Evolutionary conservation across 2,113 vertebrate genomes (phyloP).

Genomic region (Eulemur rufifrons): DNA sequence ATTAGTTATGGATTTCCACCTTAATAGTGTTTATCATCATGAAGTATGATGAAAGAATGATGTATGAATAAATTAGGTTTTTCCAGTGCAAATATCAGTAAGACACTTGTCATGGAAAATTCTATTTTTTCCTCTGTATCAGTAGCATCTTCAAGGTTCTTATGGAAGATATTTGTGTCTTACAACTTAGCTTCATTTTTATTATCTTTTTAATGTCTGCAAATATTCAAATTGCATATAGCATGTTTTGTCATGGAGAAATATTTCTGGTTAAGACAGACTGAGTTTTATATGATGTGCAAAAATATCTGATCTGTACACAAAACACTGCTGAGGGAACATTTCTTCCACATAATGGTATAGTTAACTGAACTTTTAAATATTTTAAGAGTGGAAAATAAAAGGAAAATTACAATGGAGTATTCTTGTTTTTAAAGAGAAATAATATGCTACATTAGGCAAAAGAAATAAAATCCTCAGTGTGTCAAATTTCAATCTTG

Average conservation of each 20-base stretch:
- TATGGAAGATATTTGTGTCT: background rate
- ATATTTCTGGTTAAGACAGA: background rate
- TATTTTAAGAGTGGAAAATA: constrained; percentile 31
- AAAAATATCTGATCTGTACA: constrained; percentile 26
- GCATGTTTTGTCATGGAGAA: background rate
- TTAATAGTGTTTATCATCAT: background rate
- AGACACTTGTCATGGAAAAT: background rate
- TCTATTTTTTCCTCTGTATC: background rate
- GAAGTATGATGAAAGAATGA: background rate
- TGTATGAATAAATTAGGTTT: background rate
- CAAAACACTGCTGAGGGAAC: background rate
- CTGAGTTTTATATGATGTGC: background rate
- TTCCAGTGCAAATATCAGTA: background rate
- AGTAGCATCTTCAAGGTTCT: background rate
- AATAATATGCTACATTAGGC: constrained; percentile 45
- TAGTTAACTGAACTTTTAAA: constrained; percentile 50
- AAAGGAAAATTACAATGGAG: constrained; percentile 31
- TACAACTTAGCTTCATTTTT: background rate
- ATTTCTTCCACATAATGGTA: background rate
- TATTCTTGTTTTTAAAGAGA: background rate
- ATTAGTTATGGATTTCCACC: background rate
- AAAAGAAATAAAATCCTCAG: constrained; percentile 34
- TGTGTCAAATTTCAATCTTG: constrained; percentile 26
- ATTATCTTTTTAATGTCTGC: constrained; percentile 17
- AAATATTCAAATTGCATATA: constrained; percentile 62